Evolutionary conservation across 2,797 vertebrate genomes (phyloP).

Genomic region (Neopelma chrysocephalum): DNA sequence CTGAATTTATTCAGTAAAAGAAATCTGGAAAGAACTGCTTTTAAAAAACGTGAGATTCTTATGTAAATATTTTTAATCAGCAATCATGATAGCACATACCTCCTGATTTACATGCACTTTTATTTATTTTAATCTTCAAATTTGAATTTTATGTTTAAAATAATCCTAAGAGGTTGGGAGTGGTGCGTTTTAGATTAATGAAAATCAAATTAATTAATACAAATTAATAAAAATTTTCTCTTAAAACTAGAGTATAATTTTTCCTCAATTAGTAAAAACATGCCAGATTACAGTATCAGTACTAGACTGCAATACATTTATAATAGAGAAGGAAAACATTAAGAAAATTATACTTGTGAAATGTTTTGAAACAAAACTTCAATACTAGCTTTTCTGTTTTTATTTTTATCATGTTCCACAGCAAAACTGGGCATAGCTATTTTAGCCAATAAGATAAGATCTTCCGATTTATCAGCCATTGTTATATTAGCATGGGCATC

Average conservation of each 20-base stretch:
- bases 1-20: not conserved
- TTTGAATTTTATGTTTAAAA: not conserved
- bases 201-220: not conserved
- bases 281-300: not conserved
- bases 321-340: not conserved
- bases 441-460: not conserved
- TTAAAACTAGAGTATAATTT: not conserved
- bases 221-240: not conserved
- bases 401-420: not conserved
- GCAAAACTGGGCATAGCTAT: not conserved
- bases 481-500: not conserved
- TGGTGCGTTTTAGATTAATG: not conserved
- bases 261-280: not conserved
- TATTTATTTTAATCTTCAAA: not conserved
- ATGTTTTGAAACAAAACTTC: not conserved
- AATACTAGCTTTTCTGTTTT: not conserved
- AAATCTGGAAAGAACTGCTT: not conserved
- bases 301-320: not conserved
- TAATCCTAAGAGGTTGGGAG: accelerated
- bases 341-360: not conserved
- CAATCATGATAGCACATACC: not conserved
- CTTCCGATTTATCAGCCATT: not conserved
- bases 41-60: not conserved
- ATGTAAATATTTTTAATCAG: not conserved
- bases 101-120: not conserved